Evolutionary conservation across 1,140 invertebrate genomes (phyloP).

Genomic region (Drosophila watanabei): DNA sequence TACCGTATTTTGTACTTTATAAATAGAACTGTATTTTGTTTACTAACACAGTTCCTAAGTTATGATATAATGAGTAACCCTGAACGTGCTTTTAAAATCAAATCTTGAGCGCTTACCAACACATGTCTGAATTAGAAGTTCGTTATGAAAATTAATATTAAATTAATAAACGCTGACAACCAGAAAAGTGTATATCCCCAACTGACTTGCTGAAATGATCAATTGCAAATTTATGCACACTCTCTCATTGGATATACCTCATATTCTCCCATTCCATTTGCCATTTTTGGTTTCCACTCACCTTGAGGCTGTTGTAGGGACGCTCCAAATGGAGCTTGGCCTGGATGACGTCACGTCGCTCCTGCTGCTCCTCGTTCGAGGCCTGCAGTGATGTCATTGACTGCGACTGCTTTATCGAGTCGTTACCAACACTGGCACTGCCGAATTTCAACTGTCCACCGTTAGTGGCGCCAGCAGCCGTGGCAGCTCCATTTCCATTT

Average conservation of each 20-base stretch:
- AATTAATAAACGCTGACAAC: too few relatives aligned
- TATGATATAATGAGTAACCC: too few relatives aligned
- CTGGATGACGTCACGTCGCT: slow-evolving; percentile 74
- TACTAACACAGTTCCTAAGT: too few relatives aligned
- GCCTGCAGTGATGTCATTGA: slow-evolving; percentile 84
- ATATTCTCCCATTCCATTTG: not conserved
- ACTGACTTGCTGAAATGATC: slow-evolving; percentile 3
- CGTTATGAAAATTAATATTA: too few relatives aligned
- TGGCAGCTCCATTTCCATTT: slow-evolving; percentile 7
- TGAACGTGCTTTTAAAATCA: too few relatives aligned
- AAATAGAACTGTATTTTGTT: too few relatives aligned
- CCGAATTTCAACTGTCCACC: not conserved
- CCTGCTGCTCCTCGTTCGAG: slow-evolving; percentile 71
- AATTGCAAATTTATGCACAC: slow-evolving; percentile 50
- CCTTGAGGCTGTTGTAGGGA: slow-evolving; percentile 90
- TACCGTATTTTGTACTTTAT: too few relatives aligned
- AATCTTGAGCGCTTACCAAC: too few relatives aligned
- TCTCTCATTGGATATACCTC: not conserved
- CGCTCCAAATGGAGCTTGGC: slow-evolving; percentile 85
- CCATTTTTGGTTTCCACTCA: slow-evolving; percentile 64
- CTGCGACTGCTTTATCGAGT: slow-evolving; percentile 78
- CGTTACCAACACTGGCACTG: slow-evolving; percentile 18
- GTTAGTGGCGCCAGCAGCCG: not conserved
- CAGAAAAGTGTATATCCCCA: slow-evolving; percentile 7
- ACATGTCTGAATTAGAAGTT: too few relatives aligned